Conservation (phyloP, 2,797 vertebrate species). For the Halcyon smyrnensis region DNA sequence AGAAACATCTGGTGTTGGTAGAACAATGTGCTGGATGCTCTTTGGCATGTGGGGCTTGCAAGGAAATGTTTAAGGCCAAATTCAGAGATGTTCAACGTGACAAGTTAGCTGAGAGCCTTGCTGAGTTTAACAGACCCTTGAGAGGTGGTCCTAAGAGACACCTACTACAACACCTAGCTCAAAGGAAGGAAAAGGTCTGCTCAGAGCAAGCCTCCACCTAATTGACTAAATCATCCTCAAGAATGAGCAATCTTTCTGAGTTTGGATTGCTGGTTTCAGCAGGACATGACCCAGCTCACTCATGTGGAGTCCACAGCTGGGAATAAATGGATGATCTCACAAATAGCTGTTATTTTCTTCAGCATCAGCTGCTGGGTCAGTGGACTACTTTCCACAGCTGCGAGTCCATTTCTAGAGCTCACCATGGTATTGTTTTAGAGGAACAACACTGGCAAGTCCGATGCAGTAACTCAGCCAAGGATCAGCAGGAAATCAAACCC, state of each 20-base stretch:
- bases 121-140: background rate
- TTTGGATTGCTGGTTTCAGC: background rate
- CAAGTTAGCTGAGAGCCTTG: fast-evolving
- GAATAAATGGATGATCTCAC: background rate
- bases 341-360: background rate
- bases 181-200: background rate
- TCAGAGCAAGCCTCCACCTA: background rate
- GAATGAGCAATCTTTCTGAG: background rate
- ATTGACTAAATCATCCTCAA: background rate
- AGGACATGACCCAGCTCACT: background rate
- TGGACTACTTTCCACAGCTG: background rate
- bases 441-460: background rate
- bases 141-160: background rate
- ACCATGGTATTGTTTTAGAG: background rate
- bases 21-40: fast-evolving
- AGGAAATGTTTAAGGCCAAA: background rate
- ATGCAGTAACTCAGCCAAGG: background rate
- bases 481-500: background rate
- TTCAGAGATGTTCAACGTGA: background rate
- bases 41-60: background rate
- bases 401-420: background rate
- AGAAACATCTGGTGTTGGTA: background rate
- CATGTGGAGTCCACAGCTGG: background rate
- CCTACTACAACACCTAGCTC: background rate
- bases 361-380: background rate